Percentiles rank a stretch among this genome's conserved stretches.
phyloP scores from a whole-genome alignment of 2,113 vertebrate genomes.

The Rhegmatorhina hoffmannsi region DNA sequence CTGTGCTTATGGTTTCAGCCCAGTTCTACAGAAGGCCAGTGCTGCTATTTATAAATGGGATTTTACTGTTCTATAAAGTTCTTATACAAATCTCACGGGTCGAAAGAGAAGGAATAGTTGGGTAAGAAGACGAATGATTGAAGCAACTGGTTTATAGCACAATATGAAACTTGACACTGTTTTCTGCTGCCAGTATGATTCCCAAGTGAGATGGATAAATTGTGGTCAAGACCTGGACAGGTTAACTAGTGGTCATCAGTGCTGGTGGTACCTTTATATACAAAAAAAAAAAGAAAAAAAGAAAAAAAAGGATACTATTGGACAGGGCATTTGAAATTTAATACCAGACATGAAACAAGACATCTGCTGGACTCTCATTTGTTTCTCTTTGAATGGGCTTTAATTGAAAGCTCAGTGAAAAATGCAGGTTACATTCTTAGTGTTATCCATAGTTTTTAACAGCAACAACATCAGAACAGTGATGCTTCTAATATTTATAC shows the following conservation, averaged over 20 bases:
- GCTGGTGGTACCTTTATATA: slow-evolving; percentile 50
- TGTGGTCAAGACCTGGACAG: slow-evolving; percentile 66
- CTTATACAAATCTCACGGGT: neutral
- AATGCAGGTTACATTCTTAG: slow-evolving; percentile 83
- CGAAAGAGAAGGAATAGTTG: neutral
- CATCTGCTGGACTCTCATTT: slow-evolving; percentile 65
- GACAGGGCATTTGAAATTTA: slow-evolving; percentile 67
- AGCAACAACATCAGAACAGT: slow-evolving; percentile 74
- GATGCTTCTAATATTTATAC: slow-evolving; percentile 77
- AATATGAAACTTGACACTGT: slow-evolving; percentile 38
- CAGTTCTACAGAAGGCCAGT: slow-evolving; percentile 4
- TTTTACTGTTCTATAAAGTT: neutral
- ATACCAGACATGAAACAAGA: slow-evolving; percentile 72
- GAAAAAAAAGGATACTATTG: slow-evolving; percentile 22
- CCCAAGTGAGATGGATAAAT: slow-evolving; percentile 69
- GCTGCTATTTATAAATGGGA: slow-evolving; percentile 14
- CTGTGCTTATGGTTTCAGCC: neutral
- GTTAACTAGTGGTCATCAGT: slow-evolving; percentile 63
- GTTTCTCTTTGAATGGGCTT: slow-evolving; percentile 79
- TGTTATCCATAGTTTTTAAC: slow-evolving; percentile 75
- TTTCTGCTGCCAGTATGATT: slow-evolving; percentile 44
- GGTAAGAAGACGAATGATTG: neutral
- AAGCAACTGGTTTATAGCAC: slow-evolving; percentile 21
- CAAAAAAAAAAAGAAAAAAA: slow-evolving; percentile 4
- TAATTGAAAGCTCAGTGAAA: slow-evolving; percentile 82